Percentiles rank a stretch among this genome's conserved stretches.
These are phyloP conservation scores for Oxycera nigricornis DNA, from an alignment of 2,888 invertebrate species.

Conservation along the genomic window DNA sequence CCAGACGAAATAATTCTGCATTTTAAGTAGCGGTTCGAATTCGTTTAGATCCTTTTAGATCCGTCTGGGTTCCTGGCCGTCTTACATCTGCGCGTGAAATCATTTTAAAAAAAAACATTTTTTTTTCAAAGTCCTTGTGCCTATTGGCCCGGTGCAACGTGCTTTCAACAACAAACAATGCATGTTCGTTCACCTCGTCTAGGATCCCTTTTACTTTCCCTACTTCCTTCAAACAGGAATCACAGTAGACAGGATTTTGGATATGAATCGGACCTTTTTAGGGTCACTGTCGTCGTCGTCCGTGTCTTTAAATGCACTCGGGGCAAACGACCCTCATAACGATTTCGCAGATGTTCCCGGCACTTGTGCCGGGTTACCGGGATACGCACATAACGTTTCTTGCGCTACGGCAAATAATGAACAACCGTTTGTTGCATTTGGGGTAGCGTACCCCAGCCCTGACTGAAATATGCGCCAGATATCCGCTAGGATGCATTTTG, in stretches of 20 bases:
- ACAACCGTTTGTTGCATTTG: conserved; percentile 32
- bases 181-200: conserved; percentile 19
- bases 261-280: conserved; percentile 40
- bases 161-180: not conserved
- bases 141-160: conserved; percentile 19
- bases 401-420: not conserved
- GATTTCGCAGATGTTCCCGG: conserved; percentile 43
- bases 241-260: conserved; percentile 45
- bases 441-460: not conserved
- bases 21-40: conserved; percentile 25
- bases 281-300: too few species aligned
- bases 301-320: not conserved
- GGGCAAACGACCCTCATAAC: conserved; percentile 13
- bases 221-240: conserved; percentile 42
- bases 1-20: conserved; percentile 2
- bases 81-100: conserved; percentile 27
- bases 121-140: not conserved
- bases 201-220: conserved; percentile 17
- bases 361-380: not conserved
- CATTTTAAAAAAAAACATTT: not conserved
- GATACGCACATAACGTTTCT: conserved; percentile 11
- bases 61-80: not conserved
- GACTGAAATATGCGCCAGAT: not conserved
- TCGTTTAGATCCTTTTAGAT: conserved; percentile 2
- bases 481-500: conserved; percentile 28